Percentiles rank a stretch among this genome's conserved stretches.
phyloP scores from a whole-genome alignment of 1,140 invertebrate species.

The Elymnias hypermnestra region DNA sequence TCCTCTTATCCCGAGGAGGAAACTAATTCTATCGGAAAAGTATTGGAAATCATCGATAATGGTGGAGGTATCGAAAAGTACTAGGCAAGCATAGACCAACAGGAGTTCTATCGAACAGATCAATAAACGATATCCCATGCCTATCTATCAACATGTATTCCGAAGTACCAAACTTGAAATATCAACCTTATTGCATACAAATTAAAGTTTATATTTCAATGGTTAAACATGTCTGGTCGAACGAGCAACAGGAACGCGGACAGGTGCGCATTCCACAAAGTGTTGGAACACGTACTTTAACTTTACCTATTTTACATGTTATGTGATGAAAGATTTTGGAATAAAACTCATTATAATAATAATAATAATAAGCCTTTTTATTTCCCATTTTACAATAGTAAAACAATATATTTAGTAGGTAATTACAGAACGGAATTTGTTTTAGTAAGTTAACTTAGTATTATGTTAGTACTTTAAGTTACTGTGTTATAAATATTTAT shows the following conservation, averaged over 20 bases:
- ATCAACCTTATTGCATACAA: neutral
- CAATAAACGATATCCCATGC: constrained; percentile 52
- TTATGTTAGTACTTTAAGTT: no score
- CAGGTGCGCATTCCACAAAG: constrained; percentile 20
- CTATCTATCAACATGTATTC: constrained; percentile 26
- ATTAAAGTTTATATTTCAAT: constrained; percentile 3
- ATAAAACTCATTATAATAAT: no score
- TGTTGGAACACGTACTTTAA: constrained; percentile 12
- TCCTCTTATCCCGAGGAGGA: no score
- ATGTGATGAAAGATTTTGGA: no score
- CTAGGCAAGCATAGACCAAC: constrained; percentile 39
- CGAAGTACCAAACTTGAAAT: neutral
- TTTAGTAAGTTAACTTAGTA: no score
- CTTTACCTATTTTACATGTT: no score
- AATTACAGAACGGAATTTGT: no score
- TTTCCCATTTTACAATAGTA: no score
- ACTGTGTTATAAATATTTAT: no score
- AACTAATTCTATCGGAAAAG: no score
- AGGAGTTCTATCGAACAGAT: constrained; percentile 57
- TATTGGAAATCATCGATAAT: constrained; percentile 68
- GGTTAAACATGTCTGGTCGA: neutral
- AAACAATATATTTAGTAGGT: no score
- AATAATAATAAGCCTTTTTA: no score
- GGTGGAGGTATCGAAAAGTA: constrained; percentile 66
- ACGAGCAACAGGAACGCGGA: constrained; percentile 5